Conservation (phyloP, 2,888 invertebrate species). For the Petrophora chlorosata region DNA sequence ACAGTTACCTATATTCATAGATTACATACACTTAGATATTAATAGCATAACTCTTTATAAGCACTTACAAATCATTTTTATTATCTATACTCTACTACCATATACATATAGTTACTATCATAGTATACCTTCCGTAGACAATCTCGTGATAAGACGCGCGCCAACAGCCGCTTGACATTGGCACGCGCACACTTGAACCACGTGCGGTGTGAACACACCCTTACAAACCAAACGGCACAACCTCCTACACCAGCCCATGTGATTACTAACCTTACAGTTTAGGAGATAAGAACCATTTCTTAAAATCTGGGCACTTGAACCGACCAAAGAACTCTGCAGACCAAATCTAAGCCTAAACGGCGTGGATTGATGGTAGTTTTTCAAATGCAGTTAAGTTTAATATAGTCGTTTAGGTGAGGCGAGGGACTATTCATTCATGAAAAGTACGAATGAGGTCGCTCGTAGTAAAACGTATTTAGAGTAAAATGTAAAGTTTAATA, state of each 20-base stretch:
- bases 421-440: constrained; percentile 28
- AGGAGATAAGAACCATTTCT: neutral
- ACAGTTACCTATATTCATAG: no score
- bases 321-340: neutral
- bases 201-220: constrained; percentile 10
- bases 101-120: no score
- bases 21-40: no score
- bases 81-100: no score
- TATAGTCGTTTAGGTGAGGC: neutral
- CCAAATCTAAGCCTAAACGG: constrained; percentile 19
- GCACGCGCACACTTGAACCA: constrained; percentile 34
- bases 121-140: constrained; percentile 7
- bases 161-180: constrained; percentile 37
- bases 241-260: neutral
- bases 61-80: no score
- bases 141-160: constrained; percentile 16
- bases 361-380: constrained; percentile 30
- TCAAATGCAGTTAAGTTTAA: constrained; percentile 6
- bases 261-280: neutral
- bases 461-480: constrained; percentile 13
- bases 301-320: neutral
- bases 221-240: constrained; percentile 14
- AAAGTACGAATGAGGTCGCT: constrained; percentile 24
- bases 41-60: no score
- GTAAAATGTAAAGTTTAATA: no score